Evolutionary conservation across 2,113 vertebrate genomes (phyloP).

Genomic region (Notothenia coriiceps): DNA sequence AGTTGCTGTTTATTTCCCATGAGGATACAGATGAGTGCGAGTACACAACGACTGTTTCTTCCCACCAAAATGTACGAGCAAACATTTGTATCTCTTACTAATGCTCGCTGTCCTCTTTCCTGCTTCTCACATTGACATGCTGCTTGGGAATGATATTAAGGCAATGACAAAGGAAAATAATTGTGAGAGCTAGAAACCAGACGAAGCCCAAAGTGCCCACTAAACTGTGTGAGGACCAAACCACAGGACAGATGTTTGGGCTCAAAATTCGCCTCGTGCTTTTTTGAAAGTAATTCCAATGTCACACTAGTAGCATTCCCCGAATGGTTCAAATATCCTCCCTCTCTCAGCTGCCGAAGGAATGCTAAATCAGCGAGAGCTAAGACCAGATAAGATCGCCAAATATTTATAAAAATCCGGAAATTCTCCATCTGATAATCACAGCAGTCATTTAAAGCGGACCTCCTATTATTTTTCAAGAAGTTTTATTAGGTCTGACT

Average conservation of each 20-base stretch:
- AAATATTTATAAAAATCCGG: conserved; percentile 43
- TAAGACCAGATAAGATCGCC: conserved; percentile 26
- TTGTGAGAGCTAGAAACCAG: conserved; percentile 17
- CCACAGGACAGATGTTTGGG: conserved; percentile 73
- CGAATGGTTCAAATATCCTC: conserved; percentile 72
- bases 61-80: conserved; percentile 44
- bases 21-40: conserved; percentile 61
- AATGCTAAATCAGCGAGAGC: conserved; percentile 63
- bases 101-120: conserved; percentile 16
- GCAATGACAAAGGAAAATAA: conserved; percentile 33
- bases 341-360: conserved; percentile 65
- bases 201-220: conserved; percentile 17
- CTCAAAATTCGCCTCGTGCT: conserved; percentile 55
- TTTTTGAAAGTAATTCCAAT: conserved; percentile 59
- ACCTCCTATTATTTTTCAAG: too few species aligned
- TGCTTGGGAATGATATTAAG: conserved; percentile 46
- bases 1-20: conserved; percentile 72
- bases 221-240: conserved; percentile 44
- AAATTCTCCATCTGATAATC: conserved; percentile 33
- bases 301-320: conserved; percentile 74
- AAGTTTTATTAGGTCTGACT: not conserved
- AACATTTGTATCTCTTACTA: conserved; percentile 28
- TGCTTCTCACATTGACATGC: conserved; percentile 13
- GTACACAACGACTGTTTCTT: conserved; percentile 58
- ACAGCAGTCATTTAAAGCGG: conserved; percentile 1